Evolutionary conservation across 2,888 invertebrate species (phyloP).

Genomic region (Cephus spinipes): DNA sequence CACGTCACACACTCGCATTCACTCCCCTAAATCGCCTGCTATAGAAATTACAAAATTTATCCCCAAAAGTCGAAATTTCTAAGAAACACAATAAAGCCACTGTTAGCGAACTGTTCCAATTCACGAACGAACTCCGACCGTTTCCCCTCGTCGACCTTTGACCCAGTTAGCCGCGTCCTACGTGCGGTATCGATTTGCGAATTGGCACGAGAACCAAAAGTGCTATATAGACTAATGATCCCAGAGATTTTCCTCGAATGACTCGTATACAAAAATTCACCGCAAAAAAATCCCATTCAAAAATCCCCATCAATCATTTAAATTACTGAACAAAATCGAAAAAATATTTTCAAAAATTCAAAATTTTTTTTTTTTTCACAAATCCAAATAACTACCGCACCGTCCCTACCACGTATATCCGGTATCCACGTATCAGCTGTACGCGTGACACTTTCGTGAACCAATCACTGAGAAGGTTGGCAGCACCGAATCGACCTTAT

Average conservation of each 20-base stretch:
- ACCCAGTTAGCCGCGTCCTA: slow-evolving; percentile 36
- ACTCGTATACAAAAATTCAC: background rate
- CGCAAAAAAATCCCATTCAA: background rate
- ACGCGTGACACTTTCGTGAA: background rate
- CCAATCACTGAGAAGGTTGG: background rate
- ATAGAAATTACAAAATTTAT: background rate
- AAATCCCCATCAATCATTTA: background rate
- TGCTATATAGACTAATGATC: background rate
- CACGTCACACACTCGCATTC: background rate
- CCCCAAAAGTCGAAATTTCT: background rate
- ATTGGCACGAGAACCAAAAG: slow-evolving; percentile 36
- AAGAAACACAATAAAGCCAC: background rate
- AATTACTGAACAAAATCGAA: slow-evolving; percentile 38
- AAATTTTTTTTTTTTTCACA: background rate
- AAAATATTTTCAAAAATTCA: background rate
- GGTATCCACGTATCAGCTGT: background rate
- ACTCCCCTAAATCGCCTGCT: background rate
- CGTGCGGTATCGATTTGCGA: slow-evolving; percentile 45
- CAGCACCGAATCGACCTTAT: background rate
- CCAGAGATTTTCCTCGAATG: background rate
- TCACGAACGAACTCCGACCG: background rate
- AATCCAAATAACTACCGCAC: slow-evolving; percentile 13
- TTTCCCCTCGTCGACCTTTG: slow-evolving; percentile 23
- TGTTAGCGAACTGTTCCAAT: background rate
- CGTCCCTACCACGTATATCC: slow-evolving; percentile 8